phyloP scores from a whole-genome alignment of 2,888 invertebrate genomes.

The Pimpla rufipes region DNA sequence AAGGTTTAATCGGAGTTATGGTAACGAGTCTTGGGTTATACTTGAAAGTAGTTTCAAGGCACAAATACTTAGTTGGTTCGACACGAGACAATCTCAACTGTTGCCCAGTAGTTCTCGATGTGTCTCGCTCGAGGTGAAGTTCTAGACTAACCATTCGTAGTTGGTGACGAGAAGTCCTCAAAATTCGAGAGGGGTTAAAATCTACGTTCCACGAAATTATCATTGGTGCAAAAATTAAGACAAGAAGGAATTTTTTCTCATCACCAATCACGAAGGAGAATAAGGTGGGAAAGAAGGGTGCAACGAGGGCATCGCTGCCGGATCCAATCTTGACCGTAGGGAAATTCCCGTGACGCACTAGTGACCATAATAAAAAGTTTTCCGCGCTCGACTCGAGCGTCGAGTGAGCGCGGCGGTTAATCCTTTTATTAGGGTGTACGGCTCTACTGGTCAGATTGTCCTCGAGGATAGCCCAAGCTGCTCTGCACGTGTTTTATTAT shows the following conservation, averaged over 20 bases:
- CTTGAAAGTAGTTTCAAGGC: no score
- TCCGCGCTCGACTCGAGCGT: neutral
- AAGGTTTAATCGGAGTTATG: no score
- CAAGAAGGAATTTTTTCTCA: neutral
- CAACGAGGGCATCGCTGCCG: neutral
- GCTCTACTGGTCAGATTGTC: no score
- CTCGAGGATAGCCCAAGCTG: neutral
- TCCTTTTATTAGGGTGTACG: neutral
- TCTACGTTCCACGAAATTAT: no score
- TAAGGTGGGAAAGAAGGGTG: neutral
- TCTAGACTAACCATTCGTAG: no score
- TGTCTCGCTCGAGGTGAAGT: no score
- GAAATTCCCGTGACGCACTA: neutral
- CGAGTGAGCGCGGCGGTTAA: neutral
- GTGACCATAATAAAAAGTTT: neutral
- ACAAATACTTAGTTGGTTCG: no score
- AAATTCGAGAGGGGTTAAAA: no score
- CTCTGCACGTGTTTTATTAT: neutral
- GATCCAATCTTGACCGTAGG: neutral
- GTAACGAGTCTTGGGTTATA: no score
- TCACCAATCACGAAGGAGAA: slow-evolving; percentile 4
- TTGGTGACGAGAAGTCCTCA: no score
- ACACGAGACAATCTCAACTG: no score
- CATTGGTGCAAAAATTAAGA: neutral
- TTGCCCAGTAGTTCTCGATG: no score